Evolutionary conservation across 2,797 vertebrate genomes (phyloP).

Genomic region (Alca torda): DNA sequence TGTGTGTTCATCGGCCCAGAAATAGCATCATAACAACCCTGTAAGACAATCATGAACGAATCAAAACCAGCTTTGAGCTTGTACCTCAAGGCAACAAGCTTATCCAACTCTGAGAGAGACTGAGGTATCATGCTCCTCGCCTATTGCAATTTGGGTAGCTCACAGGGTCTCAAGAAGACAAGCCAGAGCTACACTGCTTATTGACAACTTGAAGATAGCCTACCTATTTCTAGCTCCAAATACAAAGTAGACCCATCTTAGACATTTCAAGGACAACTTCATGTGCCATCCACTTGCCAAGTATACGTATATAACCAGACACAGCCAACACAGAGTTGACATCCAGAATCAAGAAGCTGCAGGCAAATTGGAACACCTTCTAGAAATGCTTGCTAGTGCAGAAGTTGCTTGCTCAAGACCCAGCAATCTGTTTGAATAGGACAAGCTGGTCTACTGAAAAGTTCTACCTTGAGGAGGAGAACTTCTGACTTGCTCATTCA

Average conservation of each 20-base stretch:
- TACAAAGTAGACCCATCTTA: background rate
- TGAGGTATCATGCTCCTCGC: background rate
- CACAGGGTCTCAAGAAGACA: background rate
- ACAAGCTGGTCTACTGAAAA: background rate
- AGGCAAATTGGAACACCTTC: background rate
- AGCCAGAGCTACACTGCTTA: background rate
- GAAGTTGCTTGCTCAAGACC: background rate
- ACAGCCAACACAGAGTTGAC: background rate
- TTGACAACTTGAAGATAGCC: background rate
- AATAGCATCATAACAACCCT: slow-evolving; percentile 82
- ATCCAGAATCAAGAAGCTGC: background rate
- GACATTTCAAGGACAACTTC: background rate
- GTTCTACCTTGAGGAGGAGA: background rate
- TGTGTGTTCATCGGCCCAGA: slow-evolving; percentile 77
- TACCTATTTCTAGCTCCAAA: background rate
- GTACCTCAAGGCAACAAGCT: background rate
- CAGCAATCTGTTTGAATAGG: background rate
- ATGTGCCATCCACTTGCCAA: background rate
- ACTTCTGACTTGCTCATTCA: background rate
- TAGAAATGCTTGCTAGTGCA: background rate
- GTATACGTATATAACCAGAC: background rate
- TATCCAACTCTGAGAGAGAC: background rate
- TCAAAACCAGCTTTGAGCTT: background rate
- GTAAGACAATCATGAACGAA: background rate
- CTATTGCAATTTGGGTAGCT: background rate